Base-by-base conservation (phyloP, 2,797 vertebrate species). In the Protosalanx chinensis region DNA sequence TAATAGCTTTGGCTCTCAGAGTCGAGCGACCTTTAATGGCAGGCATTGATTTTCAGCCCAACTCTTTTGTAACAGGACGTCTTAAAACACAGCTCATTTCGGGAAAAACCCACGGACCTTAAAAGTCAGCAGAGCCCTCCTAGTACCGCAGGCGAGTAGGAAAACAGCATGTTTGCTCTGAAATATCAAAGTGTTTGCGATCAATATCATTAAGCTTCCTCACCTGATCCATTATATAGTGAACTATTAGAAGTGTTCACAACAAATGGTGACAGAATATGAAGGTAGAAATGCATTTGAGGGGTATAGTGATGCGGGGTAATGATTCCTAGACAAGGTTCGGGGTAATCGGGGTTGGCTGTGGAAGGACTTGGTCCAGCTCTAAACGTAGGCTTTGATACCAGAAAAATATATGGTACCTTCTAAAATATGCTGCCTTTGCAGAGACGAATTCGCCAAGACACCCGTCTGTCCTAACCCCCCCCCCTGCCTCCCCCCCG, bases 11-110 rank as follows among this genome's bases (percentile, higher is more conserved):
- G 37, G 27, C 27, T 67, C 13, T 67, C 16, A 18, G 65, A 51
- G 41, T 15, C 29, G n/a, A 51, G 41, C 18, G 23, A 53, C 46
- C 65, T 46, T 29, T 53, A 53, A n/a, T 53, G 65, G 65, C 16
- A 1, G 2, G 41, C 23, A 51, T 66, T 66, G 64, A 66, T 66
- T 66, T 49, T 66, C 64, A 49, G 37, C 49, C 64, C 41, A 18
- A 51, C 64, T 27, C 41, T 49, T 15, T 56, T 23, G 41, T 30
- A 16, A 29, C 41, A 53, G 64, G 91, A 89, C 90, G 91, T 91
- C 89, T 92, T 93, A 91, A 92, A 94, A 93, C 83, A 92, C 91
- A 88, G 88, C 86, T 78, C 87, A 90, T 93, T 93, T 94, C 93
- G 94, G 90, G 79, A 90, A 75, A 90, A 75, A 92, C 93, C 93